Evolutionary conservation across 2,888 invertebrate species (phyloP), one percentile per base, ranked within the genome.

Genomic region (Calliopum simillimum): DNA sequence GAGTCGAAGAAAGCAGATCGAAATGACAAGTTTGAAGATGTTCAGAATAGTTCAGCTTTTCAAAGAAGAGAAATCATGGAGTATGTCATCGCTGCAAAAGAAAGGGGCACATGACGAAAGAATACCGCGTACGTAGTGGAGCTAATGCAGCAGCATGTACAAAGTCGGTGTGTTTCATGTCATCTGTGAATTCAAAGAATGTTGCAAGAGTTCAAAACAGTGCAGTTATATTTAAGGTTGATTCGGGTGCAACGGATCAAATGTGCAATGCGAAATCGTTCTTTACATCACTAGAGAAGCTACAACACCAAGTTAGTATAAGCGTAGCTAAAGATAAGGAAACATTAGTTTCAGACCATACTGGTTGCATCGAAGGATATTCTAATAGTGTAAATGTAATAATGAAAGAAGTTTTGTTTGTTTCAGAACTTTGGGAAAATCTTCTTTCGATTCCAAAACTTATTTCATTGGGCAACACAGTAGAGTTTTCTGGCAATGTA

Each of bases 91-190:
- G 65, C 3, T 65, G 65, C n/a, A 65, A 33, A 14, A 65, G 46
- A 65, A 44, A 13, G 55, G 65, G 56, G 3, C 21, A 65, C 46
- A 44, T 55, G 23, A 53, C 23, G 53, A 51, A 62, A 13, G 14
- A 64, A 51, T 64, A 41, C n/a, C 51, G 51, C 16, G 51, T 25
- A 41, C 33, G 19, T 16, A n/a, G 5, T n/a, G 33, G 46, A 62
- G 25, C n/a, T 2, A 51, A 47, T 14, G 41, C 33, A 46, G 46
- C 44, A 33, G 16, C 63, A 8, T 13, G 44, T 43, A 46, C 62
- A 23, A 62, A 61, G n/a, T 55, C 53, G 21, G 43, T 61, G 3
- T 68, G 68, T 25, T 67, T 67, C 47, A 67, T 58, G 46, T 47
- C 67, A 58, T 14, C 13, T 8, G 66, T 56, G 12, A 2, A 4